Evolutionary conservation across 2,888 invertebrate genomes (phyloP).

Genomic region (Ormia ochracea): DNA sequence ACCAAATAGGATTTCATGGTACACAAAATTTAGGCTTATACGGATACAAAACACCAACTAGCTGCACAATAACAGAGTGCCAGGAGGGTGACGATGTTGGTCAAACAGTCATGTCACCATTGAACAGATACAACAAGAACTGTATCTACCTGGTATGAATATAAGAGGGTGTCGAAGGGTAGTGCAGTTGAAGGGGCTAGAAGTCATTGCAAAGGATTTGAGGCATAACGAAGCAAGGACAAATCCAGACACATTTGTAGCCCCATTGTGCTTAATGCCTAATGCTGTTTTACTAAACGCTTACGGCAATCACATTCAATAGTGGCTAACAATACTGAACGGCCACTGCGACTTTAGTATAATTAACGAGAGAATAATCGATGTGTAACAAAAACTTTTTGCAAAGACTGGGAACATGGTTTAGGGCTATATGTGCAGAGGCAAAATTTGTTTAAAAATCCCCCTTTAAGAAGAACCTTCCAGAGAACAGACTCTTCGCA

Average conservation of each 20-base stretch:
- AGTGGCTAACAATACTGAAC: neutral
- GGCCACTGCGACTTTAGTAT: neutral
- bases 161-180: neutral
- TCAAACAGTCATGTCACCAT: neutral
- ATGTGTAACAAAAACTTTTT: too few species aligned
- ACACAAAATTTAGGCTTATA: slow-evolving; percentile 50
- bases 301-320: neutral
- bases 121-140: neutral
- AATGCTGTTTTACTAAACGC: slow-evolving; percentile 37
- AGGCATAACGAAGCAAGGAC: slow-evolving; percentile 9
- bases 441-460: too few species aligned
- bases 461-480: too few species aligned
- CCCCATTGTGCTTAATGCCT: slow-evolving; percentile 38
- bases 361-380: too few species aligned
- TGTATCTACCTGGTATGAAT: neutral
- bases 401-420: too few species aligned
- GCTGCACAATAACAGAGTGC: slow-evolving; percentile 26
- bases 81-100: neutral
- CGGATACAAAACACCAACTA: slow-evolving; percentile 29
- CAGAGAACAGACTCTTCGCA: too few species aligned
- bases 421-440: too few species aligned
- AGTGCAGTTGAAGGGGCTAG: neutral
- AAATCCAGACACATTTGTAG: slow-evolving; percentile 45
- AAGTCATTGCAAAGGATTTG: neutral
- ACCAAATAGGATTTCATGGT: slow-evolving; percentile 59